Base-by-base conservation (phyloP, 2,797 vertebrate genomes). In the Dromococcyx pavoninus region DNA sequence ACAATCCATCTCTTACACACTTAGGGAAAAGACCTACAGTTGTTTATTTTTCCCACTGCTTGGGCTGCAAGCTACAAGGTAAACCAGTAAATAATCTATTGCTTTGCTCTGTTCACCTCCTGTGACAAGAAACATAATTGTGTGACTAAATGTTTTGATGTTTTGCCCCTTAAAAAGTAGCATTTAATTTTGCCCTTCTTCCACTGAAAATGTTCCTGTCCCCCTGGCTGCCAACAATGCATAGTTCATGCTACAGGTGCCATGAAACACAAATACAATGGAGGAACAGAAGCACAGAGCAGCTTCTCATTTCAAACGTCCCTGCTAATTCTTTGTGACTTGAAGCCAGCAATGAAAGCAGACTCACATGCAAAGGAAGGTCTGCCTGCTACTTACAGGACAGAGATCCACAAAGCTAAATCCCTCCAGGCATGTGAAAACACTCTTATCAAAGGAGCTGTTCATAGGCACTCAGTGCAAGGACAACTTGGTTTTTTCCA, bases 391-490 rank as follows among this genome's bases (percentile, higher is more conserved):
- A 64, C 86, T 93, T 80, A 79, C 17, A 90, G 67, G 91, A 95
- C 75, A 88, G 91, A 81, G 77, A 82, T 93, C 94, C 93, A 95
- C 94, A 95, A 96, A 89, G 77, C 94, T 93, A 96, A 97, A 96
- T 97, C 96, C 97, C 96, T 89, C 54, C 74, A 97, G 95, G 94
- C 95, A 91, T 89, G 77, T 87, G 93, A 96, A 97, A 97, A 96
- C 95, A 96, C 72, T 94, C 84, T 94, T 96, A 96, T 97, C 96
- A 96, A 97, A 97, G 94, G 86, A 87, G 70, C 91, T 84, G 94
- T 97, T 97, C 96, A 96, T 96, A 64, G 86, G 79, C 89, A 51
- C 57, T 90, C 91, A 50, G 60, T 25, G 61, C 85, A 88, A 94
- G 88, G 77, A 93, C 77, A 87, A 19, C 82, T 73, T 91, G 46